Evolutionary conservation across 2,797 vertebrate species (phyloP).

Genomic region (Tympanoctomys barrerae): DNA sequence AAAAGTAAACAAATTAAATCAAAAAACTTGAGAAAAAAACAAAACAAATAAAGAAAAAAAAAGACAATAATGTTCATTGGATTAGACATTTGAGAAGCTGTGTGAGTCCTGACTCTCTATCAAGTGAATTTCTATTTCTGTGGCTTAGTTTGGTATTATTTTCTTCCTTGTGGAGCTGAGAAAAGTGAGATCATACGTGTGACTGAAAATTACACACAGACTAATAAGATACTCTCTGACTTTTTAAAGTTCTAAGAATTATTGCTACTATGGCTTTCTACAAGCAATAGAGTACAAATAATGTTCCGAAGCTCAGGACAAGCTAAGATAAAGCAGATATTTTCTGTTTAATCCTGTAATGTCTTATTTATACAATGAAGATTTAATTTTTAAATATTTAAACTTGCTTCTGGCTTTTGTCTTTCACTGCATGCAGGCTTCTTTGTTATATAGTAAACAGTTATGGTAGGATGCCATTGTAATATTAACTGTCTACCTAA

Average conservation of each 20-base stretch:
- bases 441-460: constrained; percentile 78
- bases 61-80: background rate
- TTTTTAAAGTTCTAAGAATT: constrained; percentile 60
- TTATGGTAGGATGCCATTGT: constrained; percentile 46
- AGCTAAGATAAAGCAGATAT: constrained; percentile 83
- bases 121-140: background rate
- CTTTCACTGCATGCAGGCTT: constrained; percentile 57
- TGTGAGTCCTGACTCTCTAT: background rate
- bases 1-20: background rate
- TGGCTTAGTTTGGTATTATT: background rate
- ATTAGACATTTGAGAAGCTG: background rate
- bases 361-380: constrained; percentile 84
- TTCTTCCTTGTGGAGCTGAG: background rate
- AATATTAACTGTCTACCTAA: constrained; percentile 71
- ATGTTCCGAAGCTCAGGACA: constrained; percentile 36
- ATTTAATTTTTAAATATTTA: constrained; percentile 88
- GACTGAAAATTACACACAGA: background rate
- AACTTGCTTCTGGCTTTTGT: constrained; percentile 81
- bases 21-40: too few relatives aligned
- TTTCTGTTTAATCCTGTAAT: constrained; percentile 84
- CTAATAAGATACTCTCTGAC: constrained; percentile 40
- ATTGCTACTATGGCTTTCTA: constrained; percentile 19
- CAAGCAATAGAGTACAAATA: constrained; percentile 59
- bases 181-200: background rate
- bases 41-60: background rate